A percentile compares a stretch with the other conserved stretches of the same genome.
Evolutionary conservation across 2,888 invertebrate species (phyloP).

Genomic region (Scaptomyza parva): DNA sequence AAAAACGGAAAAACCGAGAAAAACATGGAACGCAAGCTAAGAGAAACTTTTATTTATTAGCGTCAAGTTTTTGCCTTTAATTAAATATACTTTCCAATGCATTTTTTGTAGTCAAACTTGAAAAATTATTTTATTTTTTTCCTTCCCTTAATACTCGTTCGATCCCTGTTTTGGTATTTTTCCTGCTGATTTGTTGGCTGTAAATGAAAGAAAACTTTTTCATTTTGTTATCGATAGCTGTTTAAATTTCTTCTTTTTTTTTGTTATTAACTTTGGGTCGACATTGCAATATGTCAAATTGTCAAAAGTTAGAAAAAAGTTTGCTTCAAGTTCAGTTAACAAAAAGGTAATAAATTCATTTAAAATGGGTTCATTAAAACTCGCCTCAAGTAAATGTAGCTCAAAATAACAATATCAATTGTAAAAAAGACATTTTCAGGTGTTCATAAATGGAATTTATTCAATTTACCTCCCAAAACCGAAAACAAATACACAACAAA

Average conservation of each 20-base stretch:
- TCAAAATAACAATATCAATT: constrained; percentile 56
- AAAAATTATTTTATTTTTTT: constrained; percentile 65
- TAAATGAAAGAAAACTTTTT: constrained; percentile 46
- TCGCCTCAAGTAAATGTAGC: constrained; percentile 53
- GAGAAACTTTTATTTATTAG: constrained; percentile 71
- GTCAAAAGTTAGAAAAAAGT: constrained; percentile 59
- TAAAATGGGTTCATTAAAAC: constrained; percentile 33
- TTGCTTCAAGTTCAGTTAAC: constrained; percentile 44
- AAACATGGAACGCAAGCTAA: not conserved
- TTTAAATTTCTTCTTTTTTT: constrained; percentile 34
- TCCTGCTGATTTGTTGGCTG: constrained; percentile 34
- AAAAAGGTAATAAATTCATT: constrained; percentile 33
- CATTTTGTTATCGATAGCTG: constrained; percentile 51
- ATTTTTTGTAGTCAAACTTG: constrained; percentile 57
- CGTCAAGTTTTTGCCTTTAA: constrained; percentile 63
- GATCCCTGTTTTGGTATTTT: constrained; percentile 1
- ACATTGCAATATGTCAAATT: constrained; percentile 63
- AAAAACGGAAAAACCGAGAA: not conserved
- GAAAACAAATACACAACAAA: constrained; percentile 24
- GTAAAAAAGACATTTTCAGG: constrained; percentile 73
- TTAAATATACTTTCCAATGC: constrained; percentile 64
- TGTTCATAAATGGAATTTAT: constrained; percentile 65
- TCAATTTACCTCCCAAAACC: constrained; percentile 42
- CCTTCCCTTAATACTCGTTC: not conserved
- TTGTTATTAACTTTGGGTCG: constrained; percentile 23